A percentile compares a stretch with the other conserved stretches of the same genome.
Evolutionary conservation across 92 coral and sea anemone species (phyloP).

Genomic region (Zoanthus sansibaricus): DNA sequence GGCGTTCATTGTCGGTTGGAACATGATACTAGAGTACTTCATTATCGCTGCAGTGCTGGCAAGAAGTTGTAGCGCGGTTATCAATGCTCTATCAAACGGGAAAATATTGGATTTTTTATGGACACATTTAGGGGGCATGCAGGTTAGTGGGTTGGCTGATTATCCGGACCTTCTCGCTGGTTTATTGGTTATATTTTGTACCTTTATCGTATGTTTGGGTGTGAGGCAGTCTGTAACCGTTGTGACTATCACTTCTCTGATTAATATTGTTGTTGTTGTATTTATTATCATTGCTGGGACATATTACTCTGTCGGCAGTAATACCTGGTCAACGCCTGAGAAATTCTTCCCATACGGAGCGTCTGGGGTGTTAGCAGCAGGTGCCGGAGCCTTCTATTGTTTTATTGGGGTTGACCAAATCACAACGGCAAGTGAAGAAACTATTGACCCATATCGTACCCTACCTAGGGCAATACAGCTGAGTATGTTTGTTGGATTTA

Average conservation of each 20-base stretch:
- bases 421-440: constrained; percentile 81
- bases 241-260: constrained; percentile 62
- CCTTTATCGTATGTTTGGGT: constrained; percentile 78
- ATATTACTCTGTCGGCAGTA: constrained; percentile 53
- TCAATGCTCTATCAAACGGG: constrained; percentile 75
- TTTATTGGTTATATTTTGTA: constrained; percentile 53
- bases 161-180: constrained; percentile 86
- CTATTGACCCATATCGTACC: constrained; percentile 68
- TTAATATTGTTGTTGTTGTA: constrained; percentile 71
- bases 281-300: constrained; percentile 70
- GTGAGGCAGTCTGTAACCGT: constrained; percentile 68
- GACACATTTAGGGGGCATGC: constrained; percentile 62
- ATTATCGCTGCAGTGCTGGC: constrained; percentile 77
- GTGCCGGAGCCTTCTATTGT: constrained; percentile 75
- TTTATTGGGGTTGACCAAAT: constrained; percentile 82
- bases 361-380: constrained; percentile 73
- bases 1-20: constrained; percentile 96
- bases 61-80: constrained; percentile 81
- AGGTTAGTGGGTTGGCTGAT: constrained; percentile 63
- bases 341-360: constrained; percentile 81
- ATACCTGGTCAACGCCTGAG: constrained; percentile 68
- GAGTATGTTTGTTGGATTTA: constrained; percentile 30
- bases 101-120: constrained; percentile 63
- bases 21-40: constrained; percentile 84
- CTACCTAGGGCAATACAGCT: constrained; percentile 70